These are phyloP conservation scores for Atherinosoma microstoma DNA, from an alignment of 2,797 vertebrate species.

Conservation along the genomic window DNA sequence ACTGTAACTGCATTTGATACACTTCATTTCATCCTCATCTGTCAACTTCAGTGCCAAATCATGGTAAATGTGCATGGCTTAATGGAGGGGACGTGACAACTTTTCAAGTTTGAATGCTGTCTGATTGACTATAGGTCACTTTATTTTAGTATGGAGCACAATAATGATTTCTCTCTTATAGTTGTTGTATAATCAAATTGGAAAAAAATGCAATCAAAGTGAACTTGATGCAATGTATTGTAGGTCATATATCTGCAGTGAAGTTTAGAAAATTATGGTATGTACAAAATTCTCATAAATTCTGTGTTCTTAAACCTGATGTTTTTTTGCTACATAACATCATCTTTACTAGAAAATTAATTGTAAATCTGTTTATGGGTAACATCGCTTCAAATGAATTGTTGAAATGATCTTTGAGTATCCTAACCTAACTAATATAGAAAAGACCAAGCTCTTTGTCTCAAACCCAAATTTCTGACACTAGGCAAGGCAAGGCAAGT, in stretches of 20 bases:
- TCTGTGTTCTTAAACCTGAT: not conserved
- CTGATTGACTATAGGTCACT: conserved; percentile 60
- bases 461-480: not conserved
- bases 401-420: not conserved
- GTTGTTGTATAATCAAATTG: conserved; percentile 14
- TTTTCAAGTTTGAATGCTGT: conserved; percentile 79
- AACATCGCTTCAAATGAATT: not conserved
- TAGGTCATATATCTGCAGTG: not conserved
- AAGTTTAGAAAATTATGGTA: not conserved
- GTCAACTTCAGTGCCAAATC: conserved; percentile 84
- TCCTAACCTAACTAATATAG: not conserved
- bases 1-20: conserved; percentile 87
- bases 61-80: conserved; percentile 85
- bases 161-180: not conserved
- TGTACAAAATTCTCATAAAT: not conserved
- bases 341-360: not conserved
- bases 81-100: conserved; percentile 84
- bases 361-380: not conserved
- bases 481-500: no score
- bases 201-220: not conserved
- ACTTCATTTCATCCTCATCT: conserved; percentile 92
- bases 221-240: not conserved
- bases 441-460: not conserved
- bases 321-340: not conserved
- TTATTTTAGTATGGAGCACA: conserved; percentile 14